Base-by-base conservation (phyloP, 2,888 invertebrate genomes). In the Microctonus hyperodae region DNA sequence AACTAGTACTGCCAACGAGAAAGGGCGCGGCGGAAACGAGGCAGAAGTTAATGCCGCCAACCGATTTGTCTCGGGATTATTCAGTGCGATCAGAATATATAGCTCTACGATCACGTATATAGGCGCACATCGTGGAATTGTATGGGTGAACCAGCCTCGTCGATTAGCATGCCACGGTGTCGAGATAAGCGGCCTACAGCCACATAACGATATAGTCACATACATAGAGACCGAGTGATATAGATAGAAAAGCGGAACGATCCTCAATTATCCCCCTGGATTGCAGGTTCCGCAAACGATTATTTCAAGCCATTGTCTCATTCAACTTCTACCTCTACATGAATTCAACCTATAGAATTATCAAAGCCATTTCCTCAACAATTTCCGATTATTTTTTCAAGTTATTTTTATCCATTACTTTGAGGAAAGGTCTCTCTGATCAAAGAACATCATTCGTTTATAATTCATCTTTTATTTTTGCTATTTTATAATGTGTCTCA, bases 101-200 rank as follows among this genome's bases (percentile, higher is more conserved):
- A 50, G 64, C 44, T 44, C 16, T 44, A 16, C 16, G 44, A 44
- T 44, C 44, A 51, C 64, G 40, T 51, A 57, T 53, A 61, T 69
- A 61, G 66, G 73, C 25, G 56, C 25, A 23, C n/a, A 51, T 51
- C 23, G 55, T 63, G 55, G 23, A 55, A 28, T 56, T 70, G 74
- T 72, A 73, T 73, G 74, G 69, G 73, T 35, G 25, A 51, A 63
- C 28, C 20, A 44, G 55, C 28, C 56, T 56, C 78, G 76, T 78
- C 81, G 81, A 82, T 81, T 81, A 82, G 80, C 80, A 78, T 77
- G 78, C 79, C 79, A 79, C 75, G 75, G 76, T 77, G 75, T 76
- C 76, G 77, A 79, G 82, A 81, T 81, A 82, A 82, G 81, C 81
- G 80, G 80, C 78, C 80, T 81, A 44, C 44, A 80, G 72, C 76